These are phyloP conservation scores for Hybognathus amarus DNA, from an alignment of 2,797 vertebrate genomes.

Conservation along the genomic window DNA sequence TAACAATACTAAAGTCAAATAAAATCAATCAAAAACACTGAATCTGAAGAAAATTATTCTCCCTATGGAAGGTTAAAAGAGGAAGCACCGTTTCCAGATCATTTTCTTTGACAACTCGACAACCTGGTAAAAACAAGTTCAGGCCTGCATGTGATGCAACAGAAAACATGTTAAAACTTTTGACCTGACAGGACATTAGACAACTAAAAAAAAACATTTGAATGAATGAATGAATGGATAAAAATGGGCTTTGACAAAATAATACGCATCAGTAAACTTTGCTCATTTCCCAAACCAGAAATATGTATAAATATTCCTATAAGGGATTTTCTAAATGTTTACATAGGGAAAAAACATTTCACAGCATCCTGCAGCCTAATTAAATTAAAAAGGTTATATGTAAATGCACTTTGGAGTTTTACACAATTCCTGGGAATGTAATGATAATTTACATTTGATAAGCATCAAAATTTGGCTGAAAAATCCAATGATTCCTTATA, in stretches of 20 bases:
- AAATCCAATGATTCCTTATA: background rate
- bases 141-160: conserved; percentile 52
- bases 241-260: background rate
- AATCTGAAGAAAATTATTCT: too few relatives aligned
- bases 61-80: too few relatives aligned
- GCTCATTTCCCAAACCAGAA: background rate
- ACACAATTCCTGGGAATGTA: background rate
- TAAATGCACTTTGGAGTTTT: conserved; percentile 3
- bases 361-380: background rate
- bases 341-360: background rate
- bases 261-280: background rate
- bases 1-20: background rate
- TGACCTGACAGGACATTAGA: background rate
- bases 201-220: background rate
- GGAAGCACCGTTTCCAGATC: background rate
- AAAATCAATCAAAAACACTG: background rate
- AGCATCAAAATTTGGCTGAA: background rate
- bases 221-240: background rate
- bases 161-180: conserved; percentile 32
- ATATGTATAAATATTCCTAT: background rate
- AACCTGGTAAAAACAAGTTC: conserved; percentile 48
- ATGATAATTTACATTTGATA: conserved; percentile 11
- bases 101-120: conserved; percentile 2
- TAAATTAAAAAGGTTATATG: conserved; percentile 7
- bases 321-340: background rate